Base-by-base conservation (phyloP, 2,888 invertebrate species). In the Dynastes grantii region DNA sequence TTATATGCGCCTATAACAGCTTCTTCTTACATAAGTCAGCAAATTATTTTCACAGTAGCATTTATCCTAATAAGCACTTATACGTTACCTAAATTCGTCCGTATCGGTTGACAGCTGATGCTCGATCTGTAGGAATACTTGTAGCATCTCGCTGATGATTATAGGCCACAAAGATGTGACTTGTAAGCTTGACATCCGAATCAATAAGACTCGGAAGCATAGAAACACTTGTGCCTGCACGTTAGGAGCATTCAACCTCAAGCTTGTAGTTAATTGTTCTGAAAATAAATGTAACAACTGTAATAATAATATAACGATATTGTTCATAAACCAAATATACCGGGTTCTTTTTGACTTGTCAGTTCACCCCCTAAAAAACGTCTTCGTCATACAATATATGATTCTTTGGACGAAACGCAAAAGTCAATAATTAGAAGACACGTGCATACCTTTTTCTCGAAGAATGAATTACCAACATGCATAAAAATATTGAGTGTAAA, bases 91-190 rank as follows among this genome's bases (percentile, higher is more conserved):
- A 87, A 94, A 92, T 85, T 95, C 94, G 83, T 95, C 95, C 8
- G 92, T 92, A 83, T 95, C 95, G 0, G 93, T 92, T 61, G 92
- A 92, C 68, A 97, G 88, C 86, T 96, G 96, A 86, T 96, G 95
- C 86, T 97, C 97, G 84, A 97, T 94, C 85, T 95, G 95, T 76
- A 96, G 89, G 85, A 97, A 94, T 0, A 96, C 96, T 89, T 96
- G 96, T 78, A 96, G 94, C 92, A 97, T 92, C 91, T 97, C 97
- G 70, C 96, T 95, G 82, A 97, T 95, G 84, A 97, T 95, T 70
- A 95, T 95, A 6, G 97, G 97, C 97, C 97, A 97, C 76, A 97
- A 90, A 0, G 96, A 96, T 13, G 95, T 95, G 8, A 97, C 93
- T 85, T 96, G 95, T 82, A 94, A 92, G 0, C 95, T 94, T 1